Percentiles rank a stretch among this genome's conserved stretches.
These are phyloP conservation scores for Chloropsis cyanopogon DNA, from an alignment of 2,113 vertebrate genomes.

Conservation along the genomic window DNA sequence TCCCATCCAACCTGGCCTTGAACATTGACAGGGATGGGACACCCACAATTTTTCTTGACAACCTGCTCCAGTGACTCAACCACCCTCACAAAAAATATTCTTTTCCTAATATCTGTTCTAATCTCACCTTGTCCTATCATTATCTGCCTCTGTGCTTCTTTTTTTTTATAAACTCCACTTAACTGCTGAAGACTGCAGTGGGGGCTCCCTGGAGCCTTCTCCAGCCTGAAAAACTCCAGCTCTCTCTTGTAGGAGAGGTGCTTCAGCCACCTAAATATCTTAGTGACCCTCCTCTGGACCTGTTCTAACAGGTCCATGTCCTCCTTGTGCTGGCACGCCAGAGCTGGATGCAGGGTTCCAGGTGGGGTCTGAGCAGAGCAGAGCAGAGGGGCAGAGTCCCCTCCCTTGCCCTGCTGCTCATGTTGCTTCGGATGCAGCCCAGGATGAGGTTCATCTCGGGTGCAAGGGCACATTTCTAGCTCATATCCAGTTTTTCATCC, in stretches of 20 bases:
- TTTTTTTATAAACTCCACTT: neutral
- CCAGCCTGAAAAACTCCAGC: neutral
- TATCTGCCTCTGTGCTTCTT: neutral
- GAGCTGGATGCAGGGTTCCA: neutral
- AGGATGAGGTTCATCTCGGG: neutral
- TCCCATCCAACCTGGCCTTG: neutral
- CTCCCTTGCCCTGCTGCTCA: accelerated
- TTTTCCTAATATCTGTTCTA: neutral
- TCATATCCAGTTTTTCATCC: neutral
- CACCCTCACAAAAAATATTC: neutral
- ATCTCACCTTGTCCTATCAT: neutral
- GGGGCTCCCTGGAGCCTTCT: neutral
- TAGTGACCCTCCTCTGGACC: neutral
- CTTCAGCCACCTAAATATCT: neutral
- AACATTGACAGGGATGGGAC: neutral
- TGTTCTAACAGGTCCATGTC: neutral
- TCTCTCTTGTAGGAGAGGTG: neutral
- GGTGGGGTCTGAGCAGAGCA: neutral
- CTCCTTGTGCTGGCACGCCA: neutral
- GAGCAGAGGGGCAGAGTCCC: neutral
- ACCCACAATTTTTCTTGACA: neutral
- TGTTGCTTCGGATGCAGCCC: accelerated
- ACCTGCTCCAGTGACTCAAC: neutral
- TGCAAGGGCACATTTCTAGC: accelerated
- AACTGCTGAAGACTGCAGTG: neutral